Evolutionary conservation across 2,888 invertebrate genomes (phyloP).

Genomic region (Tenthredo distinguenda): DNA sequence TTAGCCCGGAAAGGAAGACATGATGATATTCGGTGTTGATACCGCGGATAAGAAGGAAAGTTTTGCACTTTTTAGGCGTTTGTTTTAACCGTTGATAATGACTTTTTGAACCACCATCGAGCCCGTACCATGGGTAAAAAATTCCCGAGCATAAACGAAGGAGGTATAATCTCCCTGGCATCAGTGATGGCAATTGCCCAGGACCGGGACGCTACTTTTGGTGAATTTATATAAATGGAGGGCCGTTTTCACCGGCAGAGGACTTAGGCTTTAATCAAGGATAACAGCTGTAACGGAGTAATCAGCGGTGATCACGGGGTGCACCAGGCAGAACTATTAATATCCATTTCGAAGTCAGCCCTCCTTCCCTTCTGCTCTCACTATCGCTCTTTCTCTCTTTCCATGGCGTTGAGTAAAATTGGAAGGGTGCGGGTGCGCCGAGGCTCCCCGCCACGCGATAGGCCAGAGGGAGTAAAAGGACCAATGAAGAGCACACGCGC

Average conservation of each 20-base stretch:
- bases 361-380: constrained; percentile 54
- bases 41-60: not conserved
- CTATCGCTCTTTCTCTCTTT: constrained; percentile 55
- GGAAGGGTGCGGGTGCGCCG: constrained; percentile 48
- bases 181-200: constrained; percentile 53
- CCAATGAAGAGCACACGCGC: constrained; percentile 46
- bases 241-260: constrained; percentile 49
- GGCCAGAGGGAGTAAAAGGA: constrained; percentile 15
- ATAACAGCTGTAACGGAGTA: constrained; percentile 72
- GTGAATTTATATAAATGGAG: constrained; percentile 64
- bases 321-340: constrained; percentile 70
- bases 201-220: constrained; percentile 62
- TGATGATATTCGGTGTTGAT: constrained; percentile 17
- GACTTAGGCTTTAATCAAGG: constrained; percentile 69
- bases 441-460: constrained; percentile 40
- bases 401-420: constrained; percentile 38
- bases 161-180: constrained; percentile 54
- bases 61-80: not conserved
- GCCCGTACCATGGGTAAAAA: constrained; percentile 43
- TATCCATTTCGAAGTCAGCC: constrained; percentile 70
- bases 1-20: constrained; percentile 58
- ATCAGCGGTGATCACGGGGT: constrained; percentile 72
- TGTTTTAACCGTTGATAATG: constrained; percentile 20
- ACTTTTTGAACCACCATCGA: constrained; percentile 6
- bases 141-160: constrained; percentile 3